A percentile compares a stretch with the other conserved stretches of the same genome.
phyloP scores from a whole-genome alignment of 2,888 invertebrate species.

The Drosophila anceps region DNA sequence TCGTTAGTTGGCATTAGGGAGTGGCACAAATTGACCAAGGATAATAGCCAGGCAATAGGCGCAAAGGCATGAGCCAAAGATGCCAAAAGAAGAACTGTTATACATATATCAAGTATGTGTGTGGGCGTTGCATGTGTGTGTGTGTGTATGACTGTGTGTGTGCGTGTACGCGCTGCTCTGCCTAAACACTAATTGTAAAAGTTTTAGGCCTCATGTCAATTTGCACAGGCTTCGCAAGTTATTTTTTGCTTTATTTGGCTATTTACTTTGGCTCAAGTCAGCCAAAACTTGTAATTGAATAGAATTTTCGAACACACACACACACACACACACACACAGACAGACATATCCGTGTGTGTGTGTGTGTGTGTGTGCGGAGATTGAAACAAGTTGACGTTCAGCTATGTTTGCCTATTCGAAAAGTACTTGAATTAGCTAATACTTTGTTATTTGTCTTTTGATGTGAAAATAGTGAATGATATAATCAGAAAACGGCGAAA shows the following conservation, averaged over 20 bases:
- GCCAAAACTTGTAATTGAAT: slow-evolving; percentile 71
- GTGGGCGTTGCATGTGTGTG: neutral
- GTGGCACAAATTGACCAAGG: slow-evolving; percentile 50
- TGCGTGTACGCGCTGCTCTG: slow-evolving; percentile 12
- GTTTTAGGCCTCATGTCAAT: slow-evolving; percentile 57
- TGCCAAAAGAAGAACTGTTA: slow-evolving; percentile 20
- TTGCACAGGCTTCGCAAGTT: slow-evolving; percentile 46
- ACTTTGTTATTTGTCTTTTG: slow-evolving; percentile 20
- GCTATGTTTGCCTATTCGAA: slow-evolving; percentile 46
- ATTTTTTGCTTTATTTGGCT: slow-evolving; percentile 57
- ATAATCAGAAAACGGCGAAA: neutral
- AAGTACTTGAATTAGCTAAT: slow-evolving; percentile 37
- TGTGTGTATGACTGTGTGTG: slow-evolving; percentile 4
- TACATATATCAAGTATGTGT: neutral
- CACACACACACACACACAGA: no score
- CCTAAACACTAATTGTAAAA: slow-evolving; percentile 67
- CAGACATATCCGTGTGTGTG: no score
- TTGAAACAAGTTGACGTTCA: slow-evolving; percentile 50
- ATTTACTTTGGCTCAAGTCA: slow-evolving; percentile 56
- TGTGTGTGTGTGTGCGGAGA: slow-evolving; percentile 23
- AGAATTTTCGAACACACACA: slow-evolving; percentile 15
- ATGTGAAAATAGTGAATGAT: neutral
- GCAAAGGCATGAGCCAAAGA: slow-evolving; percentile 17
- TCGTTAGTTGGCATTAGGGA: slow-evolving; percentile 63
- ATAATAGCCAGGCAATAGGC: slow-evolving; percentile 40